Evolutionary conservation across 2,888 invertebrate species (phyloP).

Genomic region (Muschampia plurimacula): DNA sequence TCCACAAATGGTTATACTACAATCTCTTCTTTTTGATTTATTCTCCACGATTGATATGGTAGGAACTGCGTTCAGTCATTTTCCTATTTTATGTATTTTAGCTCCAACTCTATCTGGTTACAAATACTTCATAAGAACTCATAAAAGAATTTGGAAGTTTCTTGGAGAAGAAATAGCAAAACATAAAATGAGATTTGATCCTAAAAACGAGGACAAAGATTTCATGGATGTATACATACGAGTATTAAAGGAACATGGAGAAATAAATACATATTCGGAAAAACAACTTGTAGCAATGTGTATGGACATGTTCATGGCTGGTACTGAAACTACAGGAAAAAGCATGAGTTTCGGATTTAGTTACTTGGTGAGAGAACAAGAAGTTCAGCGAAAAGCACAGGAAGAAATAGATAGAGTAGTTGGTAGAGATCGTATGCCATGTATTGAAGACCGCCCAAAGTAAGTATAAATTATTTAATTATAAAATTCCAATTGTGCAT

Average conservation of each 20-base stretch:
- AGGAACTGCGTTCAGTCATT: constrained; percentile 92
- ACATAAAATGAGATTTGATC: constrained; percentile 88
- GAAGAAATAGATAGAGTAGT: constrained; percentile 91
- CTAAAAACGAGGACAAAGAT: constrained; percentile 88
- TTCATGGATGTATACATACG: constrained; percentile 93
- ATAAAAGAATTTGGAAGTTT: constrained; percentile 90
- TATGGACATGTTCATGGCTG: constrained; percentile 95
- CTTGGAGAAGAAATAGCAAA: constrained; percentile 89
- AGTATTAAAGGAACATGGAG: constrained; percentile 86
- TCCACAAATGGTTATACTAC: constrained; percentile 88
- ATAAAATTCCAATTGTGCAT: too few species aligned
- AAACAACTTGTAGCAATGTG: constrained; percentile 92
- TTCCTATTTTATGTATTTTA: constrained; percentile 89
- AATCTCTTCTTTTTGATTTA: constrained; percentile 89
- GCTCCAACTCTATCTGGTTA: constrained; percentile 93
- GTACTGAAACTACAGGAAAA: constrained; percentile 94
- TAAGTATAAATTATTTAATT: constrained; percentile 63
- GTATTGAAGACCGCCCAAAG: constrained; percentile 89
- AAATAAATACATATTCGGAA: constrained; percentile 87
- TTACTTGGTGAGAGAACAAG: constrained; percentile 89
- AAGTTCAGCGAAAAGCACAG: constrained; percentile 90
- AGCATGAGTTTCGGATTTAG: constrained; percentile 91
- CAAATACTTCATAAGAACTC: constrained; percentile 89
- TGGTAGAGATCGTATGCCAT: constrained; percentile 88
- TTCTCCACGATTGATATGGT: constrained; percentile 93